Base-by-base conservation (phyloP, 2,113 vertebrate genomes). In the Otolemur garnettii region DNA sequence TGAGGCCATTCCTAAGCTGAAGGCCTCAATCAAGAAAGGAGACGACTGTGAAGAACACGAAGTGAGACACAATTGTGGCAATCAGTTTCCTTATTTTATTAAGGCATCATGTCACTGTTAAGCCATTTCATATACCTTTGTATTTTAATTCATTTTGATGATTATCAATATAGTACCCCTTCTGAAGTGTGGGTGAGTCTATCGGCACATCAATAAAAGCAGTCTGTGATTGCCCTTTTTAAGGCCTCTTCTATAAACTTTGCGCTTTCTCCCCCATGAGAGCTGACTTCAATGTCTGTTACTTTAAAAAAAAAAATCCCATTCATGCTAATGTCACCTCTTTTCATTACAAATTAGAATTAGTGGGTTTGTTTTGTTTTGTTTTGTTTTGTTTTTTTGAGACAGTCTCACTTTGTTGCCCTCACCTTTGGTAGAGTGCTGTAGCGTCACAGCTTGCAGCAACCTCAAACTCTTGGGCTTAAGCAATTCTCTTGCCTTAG, bases 21-120 rank as follows among this genome's bases (percentile, higher is more conserved):
- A 99, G 95, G 98, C 97, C 75, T 99, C 99, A 74, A 99, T 99
- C 98, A 99, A 99, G 98, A 99, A 99, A 97, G 99, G 99, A 86
- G 99, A 99, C 91, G 99, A 99, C 2, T 99, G 99, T 98, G 0
- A 99, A 99, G 96, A 99, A 98, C 53, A 99, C 99, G 99, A 99
- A 99, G 97, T 99, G 98, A 99, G 96, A 83, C 71, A 8, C 59
- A 4, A 21, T 66, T 26, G 4, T 79, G 71, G 97, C 90, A 81
- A 19, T 78, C 53, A 53, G 71, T 93, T 96, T 97, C 97, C 98
- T 96, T 99, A 99, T 98, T 97, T 99, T 98, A 98, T 98, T 98
- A 97, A 97, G 97, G 97, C 97, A 97, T 98, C 98, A 87, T 97
- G 97, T 98, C 98, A 97, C 97, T 98, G 97, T 90, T 83, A 91